phyloP scores from a whole-genome alignment of 2,797 vertebrate species.

The Bradypodion ventrale region DNA sequence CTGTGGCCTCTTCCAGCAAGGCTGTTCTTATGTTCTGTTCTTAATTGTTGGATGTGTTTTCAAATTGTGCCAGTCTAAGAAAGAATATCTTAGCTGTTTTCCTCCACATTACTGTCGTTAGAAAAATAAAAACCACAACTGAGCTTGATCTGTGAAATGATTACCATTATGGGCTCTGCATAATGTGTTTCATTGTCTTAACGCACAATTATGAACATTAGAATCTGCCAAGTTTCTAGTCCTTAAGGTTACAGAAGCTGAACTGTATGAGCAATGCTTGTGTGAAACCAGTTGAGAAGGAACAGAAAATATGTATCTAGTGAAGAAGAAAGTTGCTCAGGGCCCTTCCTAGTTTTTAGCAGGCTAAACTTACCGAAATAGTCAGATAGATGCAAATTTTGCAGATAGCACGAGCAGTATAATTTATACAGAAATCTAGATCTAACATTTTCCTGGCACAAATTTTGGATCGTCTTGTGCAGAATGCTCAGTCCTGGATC shows the following conservation, averaged over 20 bases:
- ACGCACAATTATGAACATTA: background rate
- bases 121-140: background rate
- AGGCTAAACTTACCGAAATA: background rate
- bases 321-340: background rate
- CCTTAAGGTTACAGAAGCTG: background rate
- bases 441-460: background rate
- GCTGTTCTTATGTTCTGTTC: too few species aligned
- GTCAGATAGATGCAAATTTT: background rate
- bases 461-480: background rate
- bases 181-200: background rate
- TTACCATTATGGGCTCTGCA: background rate
- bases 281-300: background rate
- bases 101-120: background rate
- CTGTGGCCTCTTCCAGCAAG: too few species aligned
- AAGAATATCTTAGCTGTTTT: background rate
- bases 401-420: background rate
- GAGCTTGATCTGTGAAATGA: background rate
- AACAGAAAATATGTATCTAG: background rate
- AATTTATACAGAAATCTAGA: background rate
- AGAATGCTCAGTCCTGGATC: background rate
- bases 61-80: background rate
- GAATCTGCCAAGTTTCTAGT: background rate
- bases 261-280: background rate
- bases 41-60: background rate
- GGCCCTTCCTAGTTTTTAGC: background rate